Conservation (phyloP, 2,797 vertebrate species). For the Tenualosa thibaudeaui region DNA sequence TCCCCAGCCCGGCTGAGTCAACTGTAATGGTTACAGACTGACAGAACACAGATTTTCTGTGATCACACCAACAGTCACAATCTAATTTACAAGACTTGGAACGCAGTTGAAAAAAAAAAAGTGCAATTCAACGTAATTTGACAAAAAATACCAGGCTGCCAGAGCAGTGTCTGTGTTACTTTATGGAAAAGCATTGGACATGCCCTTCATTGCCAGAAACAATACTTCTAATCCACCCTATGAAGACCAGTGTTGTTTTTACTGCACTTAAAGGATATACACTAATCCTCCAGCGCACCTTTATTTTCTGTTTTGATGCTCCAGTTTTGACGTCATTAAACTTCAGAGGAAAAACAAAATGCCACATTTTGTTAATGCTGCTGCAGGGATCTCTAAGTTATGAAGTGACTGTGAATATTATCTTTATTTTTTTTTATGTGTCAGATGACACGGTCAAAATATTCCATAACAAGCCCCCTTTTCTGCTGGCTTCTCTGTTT, state of each 20-base stretch:
- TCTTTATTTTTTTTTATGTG: constrained; percentile 31
- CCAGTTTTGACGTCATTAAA: constrained; percentile 27
- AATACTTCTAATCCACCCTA: constrained; percentile 36
- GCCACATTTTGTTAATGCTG: constrained; percentile 33
- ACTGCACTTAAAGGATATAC: constrained; percentile 45
- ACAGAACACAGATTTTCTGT: constrained; percentile 22
- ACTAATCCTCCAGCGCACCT: constrained; percentile 39
- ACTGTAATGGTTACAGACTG: background rate
- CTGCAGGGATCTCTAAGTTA: constrained; percentile 34
- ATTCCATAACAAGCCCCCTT: constrained; percentile 38
- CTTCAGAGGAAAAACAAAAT: constrained; percentile 30
- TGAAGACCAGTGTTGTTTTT: constrained; percentile 27
- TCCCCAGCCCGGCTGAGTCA: background rate
- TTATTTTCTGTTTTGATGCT: constrained; percentile 33
- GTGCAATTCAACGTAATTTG: constrained; percentile 30
- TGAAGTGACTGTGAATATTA: constrained; percentile 39
- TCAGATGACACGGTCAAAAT: constrained; percentile 33
- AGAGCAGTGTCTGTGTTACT: constrained; percentile 29
- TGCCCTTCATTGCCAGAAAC: constrained; percentile 29
- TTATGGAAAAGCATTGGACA: constrained; percentile 30
- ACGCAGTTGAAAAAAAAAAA: constrained; percentile 8
- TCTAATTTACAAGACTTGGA: constrained; percentile 22
- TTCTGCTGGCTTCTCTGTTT: constrained; percentile 31
- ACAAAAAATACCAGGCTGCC: constrained; percentile 28
- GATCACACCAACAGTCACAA: constrained; percentile 15